phyloP scores from a whole-genome alignment of 2,888 invertebrate genomes.

The Sesia apiformis region DNA sequence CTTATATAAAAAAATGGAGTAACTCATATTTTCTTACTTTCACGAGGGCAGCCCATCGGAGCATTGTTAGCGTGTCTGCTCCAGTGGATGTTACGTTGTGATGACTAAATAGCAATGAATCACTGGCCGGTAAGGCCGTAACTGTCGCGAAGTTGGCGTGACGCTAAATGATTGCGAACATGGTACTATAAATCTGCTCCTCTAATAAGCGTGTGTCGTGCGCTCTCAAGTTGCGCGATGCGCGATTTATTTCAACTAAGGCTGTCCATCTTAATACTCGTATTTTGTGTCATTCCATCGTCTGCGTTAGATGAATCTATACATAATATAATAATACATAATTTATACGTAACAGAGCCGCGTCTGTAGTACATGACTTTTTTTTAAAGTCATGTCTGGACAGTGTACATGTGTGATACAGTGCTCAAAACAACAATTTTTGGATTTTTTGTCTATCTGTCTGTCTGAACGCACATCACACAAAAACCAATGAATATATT shows the following conservation, averaged over 20 bases:
- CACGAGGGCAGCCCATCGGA: too few relatives aligned
- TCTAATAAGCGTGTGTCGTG: slow-evolving; percentile 7
- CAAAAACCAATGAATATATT: too few relatives aligned
- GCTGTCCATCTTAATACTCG: not conserved
- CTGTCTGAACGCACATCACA: too few relatives aligned
- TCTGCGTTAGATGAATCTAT: not conserved
- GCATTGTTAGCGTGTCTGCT: not conserved
- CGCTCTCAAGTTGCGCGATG: not conserved
- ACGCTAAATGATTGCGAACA: slow-evolving; percentile 8
- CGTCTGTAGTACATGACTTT: too few relatives aligned
- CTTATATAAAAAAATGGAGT: too few relatives aligned
- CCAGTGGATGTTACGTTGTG: not conserved
- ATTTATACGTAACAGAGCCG: too few relatives aligned
- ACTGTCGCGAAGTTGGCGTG: slow-evolving; percentile 15
- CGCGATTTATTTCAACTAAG: not conserved
- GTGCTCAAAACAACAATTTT: too few relatives aligned
- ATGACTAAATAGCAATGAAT: slow-evolving; percentile 13
- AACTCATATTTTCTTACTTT: too few relatives aligned
- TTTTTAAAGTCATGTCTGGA: too few relatives aligned
- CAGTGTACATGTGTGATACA: too few relatives aligned
- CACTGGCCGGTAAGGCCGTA: slow-evolving; percentile 7
- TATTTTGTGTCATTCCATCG: not conserved
- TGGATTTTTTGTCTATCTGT: too few relatives aligned
- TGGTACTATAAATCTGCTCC: slow-evolving; percentile 11
- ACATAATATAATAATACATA: too few relatives aligned